Conservation (phyloP, 2,888 invertebrate species). For the Ceriagrion tenellum region DNA sequence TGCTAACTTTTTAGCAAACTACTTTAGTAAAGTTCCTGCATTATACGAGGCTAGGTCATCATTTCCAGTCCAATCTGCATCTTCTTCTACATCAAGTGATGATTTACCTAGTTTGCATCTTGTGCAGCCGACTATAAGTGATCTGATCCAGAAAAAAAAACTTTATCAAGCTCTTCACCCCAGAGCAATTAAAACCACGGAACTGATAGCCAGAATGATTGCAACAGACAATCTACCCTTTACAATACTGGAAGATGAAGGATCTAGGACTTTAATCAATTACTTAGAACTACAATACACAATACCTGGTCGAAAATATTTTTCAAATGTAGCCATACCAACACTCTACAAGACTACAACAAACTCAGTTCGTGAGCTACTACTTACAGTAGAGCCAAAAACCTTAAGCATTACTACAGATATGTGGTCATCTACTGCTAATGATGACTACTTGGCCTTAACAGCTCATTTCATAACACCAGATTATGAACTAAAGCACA, state of each 20-base stretch:
- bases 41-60: not conserved
- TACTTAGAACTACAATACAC: not conserved
- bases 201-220: too few relatives aligned
- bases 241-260: not conserved
- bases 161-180: too few relatives aligned
- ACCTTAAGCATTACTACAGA: not conserved
- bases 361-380: too few relatives aligned
- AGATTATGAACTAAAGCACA: too few relatives aligned
- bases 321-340: too few relatives aligned
- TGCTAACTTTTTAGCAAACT: not conserved
- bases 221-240: not conserved
- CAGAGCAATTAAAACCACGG: too few relatives aligned
- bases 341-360: too few relatives aligned
- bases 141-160: not conserved
- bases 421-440: not conserved
- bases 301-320: too few relatives aligned
- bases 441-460: too few relatives aligned
- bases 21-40: not conserved
- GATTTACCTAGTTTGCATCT: not conserved
- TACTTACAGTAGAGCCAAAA: not conserved
- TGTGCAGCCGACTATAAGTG: not conserved
- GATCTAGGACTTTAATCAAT: not conserved
- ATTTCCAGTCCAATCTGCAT: not conserved
- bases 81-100: not conserved
- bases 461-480: too few relatives aligned